A percentile compares a stretch with the other conserved stretches of the same genome.
These are phyloP conservation scores for Pocillopora verrucosa DNA, from an alignment of 64 coral and sea anemone species.

Conservation along the genomic window DNA sequence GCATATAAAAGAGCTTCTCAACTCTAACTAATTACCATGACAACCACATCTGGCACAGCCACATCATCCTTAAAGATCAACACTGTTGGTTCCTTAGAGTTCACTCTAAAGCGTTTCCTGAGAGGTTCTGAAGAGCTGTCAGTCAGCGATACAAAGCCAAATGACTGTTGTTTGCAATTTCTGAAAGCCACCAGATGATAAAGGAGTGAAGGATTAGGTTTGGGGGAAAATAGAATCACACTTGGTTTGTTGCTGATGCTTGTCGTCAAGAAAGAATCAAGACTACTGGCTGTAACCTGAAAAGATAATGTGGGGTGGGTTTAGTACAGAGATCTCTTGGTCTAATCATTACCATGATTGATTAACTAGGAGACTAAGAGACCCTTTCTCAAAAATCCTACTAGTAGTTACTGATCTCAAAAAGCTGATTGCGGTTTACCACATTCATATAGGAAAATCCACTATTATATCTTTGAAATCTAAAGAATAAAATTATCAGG, in stretches of 20 bases:
- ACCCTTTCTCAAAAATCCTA: no score
- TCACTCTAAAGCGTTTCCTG: conserved; percentile 49
- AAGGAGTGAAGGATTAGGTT: conserved; percentile 62
- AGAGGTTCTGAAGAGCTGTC: conserved; percentile 60
- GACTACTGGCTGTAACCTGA: conserved; percentile 62
- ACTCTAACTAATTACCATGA: conserved; percentile 43
- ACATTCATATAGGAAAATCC: no score
- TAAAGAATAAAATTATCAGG: no score
- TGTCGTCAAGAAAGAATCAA: conserved; percentile 63
- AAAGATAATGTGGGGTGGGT: neutral
- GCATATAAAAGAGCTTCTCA: neutral
- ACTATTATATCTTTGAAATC: no score
- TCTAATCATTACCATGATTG: no score
- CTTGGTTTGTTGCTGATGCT: conserved; percentile 83
- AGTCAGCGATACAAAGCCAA: conserved; percentile 73
- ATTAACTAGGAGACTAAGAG: no score
- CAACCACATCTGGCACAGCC: conserved; percentile 74
- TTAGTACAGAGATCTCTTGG: neutral
- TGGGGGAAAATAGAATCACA: conserved; percentile 75
- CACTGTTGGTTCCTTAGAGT: conserved; percentile 63
- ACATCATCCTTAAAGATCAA: conserved; percentile 92
- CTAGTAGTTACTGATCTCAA: no score
- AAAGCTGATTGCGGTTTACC: no score
- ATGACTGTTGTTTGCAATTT: conserved; percentile 46
- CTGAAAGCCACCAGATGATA: conserved; percentile 83